phyloP scores from a whole-genome alignment of 2,888 invertebrate genomes.

The Trachelus tabidus region DNA sequence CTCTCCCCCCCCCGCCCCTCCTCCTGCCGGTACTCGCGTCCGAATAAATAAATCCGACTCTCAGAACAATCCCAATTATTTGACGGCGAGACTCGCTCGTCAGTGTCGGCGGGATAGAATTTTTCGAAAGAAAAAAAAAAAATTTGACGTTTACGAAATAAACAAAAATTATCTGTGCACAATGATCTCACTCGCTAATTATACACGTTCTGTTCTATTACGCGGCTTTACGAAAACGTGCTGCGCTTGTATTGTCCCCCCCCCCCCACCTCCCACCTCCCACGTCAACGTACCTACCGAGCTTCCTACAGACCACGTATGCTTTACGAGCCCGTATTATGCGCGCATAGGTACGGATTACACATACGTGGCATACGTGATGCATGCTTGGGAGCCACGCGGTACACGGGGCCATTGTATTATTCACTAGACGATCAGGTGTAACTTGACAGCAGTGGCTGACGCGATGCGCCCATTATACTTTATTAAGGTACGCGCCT shows the following conservation, averaged over 20 bases:
- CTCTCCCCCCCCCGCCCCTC: constrained; percentile 16
- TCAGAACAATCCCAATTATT: too few relatives aligned
- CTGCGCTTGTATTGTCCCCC: too few relatives aligned
- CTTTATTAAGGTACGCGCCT: constrained; percentile 55
- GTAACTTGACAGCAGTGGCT: constrained; percentile 37
- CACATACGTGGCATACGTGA: constrained; percentile 48
- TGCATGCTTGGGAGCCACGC: constrained; percentile 31
- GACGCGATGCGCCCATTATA: constrained; percentile 49
- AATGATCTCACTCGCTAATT: too few relatives aligned
- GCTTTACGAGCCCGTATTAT: constrained; percentile 50
- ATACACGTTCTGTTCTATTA: too few relatives aligned
- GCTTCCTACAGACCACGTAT: constrained; percentile 15
- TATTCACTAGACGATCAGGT: constrained; percentile 43
- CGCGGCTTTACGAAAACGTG: too few relatives aligned
- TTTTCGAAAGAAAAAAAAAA: too few relatives aligned
- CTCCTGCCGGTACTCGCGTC: neutral
- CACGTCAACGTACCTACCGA: too few relatives aligned
- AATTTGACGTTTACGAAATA: too few relatives aligned
- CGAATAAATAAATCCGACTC: constrained; percentile 14
- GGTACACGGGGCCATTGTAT: constrained; percentile 37
- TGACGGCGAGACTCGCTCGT: too few relatives aligned
- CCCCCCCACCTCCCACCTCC: too few relatives aligned
- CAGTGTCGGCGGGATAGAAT: too few relatives aligned
- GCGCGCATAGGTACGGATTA: constrained; percentile 23
- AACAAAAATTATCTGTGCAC: too few relatives aligned